Percentiles rank a stretch among this genome's conserved stretches.
phyloP scores from a whole-genome alignment of 2,113 vertebrate genomes.

The Pedetes capensis region DNA sequence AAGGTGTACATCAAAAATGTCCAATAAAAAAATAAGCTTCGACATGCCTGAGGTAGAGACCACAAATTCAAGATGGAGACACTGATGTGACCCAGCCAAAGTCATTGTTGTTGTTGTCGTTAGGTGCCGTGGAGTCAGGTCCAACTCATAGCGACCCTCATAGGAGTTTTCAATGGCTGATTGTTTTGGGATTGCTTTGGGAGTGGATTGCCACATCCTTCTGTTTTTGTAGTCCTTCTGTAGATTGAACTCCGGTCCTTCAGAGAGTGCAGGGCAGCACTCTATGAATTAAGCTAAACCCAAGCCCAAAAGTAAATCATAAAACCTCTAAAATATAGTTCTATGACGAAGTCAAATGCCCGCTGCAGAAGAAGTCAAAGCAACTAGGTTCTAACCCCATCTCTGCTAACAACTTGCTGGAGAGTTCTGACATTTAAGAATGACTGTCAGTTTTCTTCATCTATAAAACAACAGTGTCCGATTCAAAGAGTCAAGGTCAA shows the following conservation, averaged over 20 bases:
- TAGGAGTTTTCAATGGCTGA: too few relatives aligned
- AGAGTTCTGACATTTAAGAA: not conserved
- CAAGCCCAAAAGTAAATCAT: not conserved
- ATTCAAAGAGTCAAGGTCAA: not conserved
- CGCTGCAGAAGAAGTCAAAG: not conserved
- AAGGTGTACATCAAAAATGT: too few relatives aligned
- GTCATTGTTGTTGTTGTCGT: too few relatives aligned
- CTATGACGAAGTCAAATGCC: not conserved
- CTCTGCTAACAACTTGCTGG: not conserved
- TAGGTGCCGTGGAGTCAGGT: too few relatives aligned
- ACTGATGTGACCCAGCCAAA: too few relatives aligned
- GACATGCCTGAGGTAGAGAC: not conserved
- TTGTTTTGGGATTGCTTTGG: too few relatives aligned
- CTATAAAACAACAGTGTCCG: not conserved
- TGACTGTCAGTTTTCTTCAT: not conserved
- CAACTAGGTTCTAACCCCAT: rapidly evolving
- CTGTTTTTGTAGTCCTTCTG: too few relatives aligned
- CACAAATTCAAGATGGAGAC: not conserved
- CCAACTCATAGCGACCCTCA: too few relatives aligned
- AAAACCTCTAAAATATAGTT: not conserved
- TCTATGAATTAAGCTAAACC: too few relatives aligned
- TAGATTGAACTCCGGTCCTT: too few relatives aligned
- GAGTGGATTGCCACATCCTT: too few relatives aligned
- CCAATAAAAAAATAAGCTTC: slow-evolving; percentile 6
- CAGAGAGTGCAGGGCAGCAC: too few relatives aligned